These are phyloP conservation scores for Thomomys bottae DNA, from an alignment of 2,113 vertebrate genomes.

Conservation along the genomic window DNA sequence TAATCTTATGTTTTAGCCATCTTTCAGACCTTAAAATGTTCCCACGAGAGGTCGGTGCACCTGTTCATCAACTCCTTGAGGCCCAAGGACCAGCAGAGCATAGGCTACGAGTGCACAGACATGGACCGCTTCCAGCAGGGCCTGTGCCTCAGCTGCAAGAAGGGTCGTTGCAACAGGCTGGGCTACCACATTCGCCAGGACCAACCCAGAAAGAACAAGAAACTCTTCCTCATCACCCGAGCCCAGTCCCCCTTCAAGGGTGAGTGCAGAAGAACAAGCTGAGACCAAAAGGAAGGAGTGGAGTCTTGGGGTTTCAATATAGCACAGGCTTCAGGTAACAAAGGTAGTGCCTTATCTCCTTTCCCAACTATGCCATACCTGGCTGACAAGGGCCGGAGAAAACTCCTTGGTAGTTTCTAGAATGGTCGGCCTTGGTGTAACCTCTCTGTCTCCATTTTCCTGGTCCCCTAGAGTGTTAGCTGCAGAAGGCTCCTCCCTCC, in stretches of 20 bases:
- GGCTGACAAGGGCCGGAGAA: background rate
- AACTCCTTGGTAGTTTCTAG: background rate
- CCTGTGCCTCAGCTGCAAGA: conserved; percentile 92
- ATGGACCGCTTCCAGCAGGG: conserved; percentile 92
- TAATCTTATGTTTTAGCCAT: conserved; percentile 86
- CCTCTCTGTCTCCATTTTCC: background rate
- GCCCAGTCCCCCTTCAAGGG: conserved; percentile 93
- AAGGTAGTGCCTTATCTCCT: background rate
- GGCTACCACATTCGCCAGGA: conserved; percentile 89
- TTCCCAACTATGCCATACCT: background rate
- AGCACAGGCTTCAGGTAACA: background rate
- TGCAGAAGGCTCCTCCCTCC: background rate
- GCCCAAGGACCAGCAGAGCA: conserved; percentile 89
- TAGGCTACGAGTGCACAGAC: conserved; percentile 91
- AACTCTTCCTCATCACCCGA: conserved; percentile 91
- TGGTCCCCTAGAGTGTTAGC: background rate
- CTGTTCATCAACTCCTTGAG: conserved; percentile 95
- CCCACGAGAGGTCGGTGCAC: conserved; percentile 95
- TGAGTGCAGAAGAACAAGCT: conserved; percentile 81
- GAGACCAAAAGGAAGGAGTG: too few relatives aligned
- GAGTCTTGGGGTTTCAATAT: background rate
- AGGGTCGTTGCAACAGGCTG: conserved; percentile 92
- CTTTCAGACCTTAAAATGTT: conserved; percentile 93
- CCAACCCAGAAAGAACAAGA: conserved; percentile 80
- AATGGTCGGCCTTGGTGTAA: background rate